Percentiles rank a stretch among this genome's conserved stretches.
Conservation (phyloP, 2,797 vertebrate species). For the Trachops cirrhosus region DNA sequence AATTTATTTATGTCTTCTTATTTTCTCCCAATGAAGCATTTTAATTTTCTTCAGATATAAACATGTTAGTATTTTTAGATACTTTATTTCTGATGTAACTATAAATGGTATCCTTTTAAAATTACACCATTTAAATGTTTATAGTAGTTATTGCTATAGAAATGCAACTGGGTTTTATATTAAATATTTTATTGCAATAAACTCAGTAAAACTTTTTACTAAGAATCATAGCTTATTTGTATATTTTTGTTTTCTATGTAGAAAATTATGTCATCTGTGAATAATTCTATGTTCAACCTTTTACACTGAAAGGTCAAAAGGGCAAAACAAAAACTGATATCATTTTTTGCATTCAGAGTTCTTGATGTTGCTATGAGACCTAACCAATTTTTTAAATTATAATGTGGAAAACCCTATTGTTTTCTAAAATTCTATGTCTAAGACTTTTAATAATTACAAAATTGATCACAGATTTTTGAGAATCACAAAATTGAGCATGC, state of each 20-base stretch:
- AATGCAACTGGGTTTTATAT: not conserved
- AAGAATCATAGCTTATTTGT: not conserved
- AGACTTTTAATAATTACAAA: not conserved
- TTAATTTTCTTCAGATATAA: slow-evolving; percentile 5
- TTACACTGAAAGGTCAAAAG: not conserved
- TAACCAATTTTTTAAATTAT: not conserved
- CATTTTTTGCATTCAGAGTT: not conserved
- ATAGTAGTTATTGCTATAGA: not conserved
- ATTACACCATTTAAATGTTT: not conserved
- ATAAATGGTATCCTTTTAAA: not conserved
- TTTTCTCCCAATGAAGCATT: not conserved
- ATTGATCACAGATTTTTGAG: not conserved
- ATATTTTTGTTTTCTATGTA: not conserved
- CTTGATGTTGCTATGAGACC: not conserved
- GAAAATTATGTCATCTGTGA: not conserved
- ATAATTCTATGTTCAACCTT: not conserved
- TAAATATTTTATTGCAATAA: not conserved
- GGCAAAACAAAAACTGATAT: not conserved
- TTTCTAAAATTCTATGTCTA: not conserved
- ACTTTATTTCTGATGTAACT: not conserved
- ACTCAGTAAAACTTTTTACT: not conserved
- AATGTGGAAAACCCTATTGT: not conserved
- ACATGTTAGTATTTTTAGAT: not conserved
- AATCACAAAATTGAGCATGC: not conserved
- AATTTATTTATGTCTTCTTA: not conserved